Base-by-base conservation (phyloP, 2,888 invertebrate species). In the Clistopyga incitator region DNA sequence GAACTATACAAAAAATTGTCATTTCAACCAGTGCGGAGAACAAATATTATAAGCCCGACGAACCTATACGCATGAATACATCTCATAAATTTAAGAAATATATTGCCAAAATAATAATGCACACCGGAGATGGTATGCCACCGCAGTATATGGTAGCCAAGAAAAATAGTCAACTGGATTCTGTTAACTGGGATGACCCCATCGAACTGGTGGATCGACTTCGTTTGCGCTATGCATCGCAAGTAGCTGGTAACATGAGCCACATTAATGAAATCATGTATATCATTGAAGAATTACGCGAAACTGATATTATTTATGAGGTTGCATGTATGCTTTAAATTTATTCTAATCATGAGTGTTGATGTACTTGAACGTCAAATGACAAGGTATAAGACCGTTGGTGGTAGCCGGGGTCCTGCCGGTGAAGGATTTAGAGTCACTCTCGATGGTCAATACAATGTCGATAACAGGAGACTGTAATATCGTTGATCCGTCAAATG, bases 391-490 rank as follows among this genome's bases (percentile, higher is more conserved):
- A 54, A 15, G 11, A 15, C 10, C 54, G 10, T 23, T 23, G 15
- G 11, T 54, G 54, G 23, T 3, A 54, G 54, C 23, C 76, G 83
- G 3, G 76, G 79, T 23, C 71, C 79, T 34, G 72, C 79, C 6
- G 76, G 79, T 8, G 23, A 65, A 0, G 74, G 78, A 47, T 79
- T 78, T 50, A 79, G 80, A 79, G 13, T 75, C 15, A 81, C 77
- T 13, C 4, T 45, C 25, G 70, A 74, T 50, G 76, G 80, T 59
- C 83, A 79, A 13, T 82, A 82, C 54, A 78, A 82, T 59, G 65
- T 78, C n/a, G 42, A 79, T 59, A 67, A 75, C n/a, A n/a, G n/a
- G n/a, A n/a, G n/a, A n/a, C n/a, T n/a, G n/a, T n/a, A n/a, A n/a
- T n/a, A 13, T 83, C 6, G 83, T 56, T n/a, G 70, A 65, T 42